These are phyloP conservation scores for Apamea crenata DNA, from an alignment of 2,888 invertebrate species.

Conservation along the genomic window DNA sequence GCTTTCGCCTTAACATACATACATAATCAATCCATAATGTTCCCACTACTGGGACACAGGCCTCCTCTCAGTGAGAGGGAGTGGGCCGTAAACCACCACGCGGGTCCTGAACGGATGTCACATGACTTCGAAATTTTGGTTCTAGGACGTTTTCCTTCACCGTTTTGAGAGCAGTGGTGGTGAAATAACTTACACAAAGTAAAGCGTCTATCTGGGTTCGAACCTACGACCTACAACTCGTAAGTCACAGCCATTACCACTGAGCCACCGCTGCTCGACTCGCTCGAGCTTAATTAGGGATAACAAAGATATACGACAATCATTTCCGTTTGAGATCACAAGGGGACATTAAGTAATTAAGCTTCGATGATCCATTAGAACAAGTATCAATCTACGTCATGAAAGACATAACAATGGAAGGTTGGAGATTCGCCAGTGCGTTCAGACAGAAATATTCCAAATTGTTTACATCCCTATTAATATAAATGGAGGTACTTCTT, in stretches of 20 bases:
- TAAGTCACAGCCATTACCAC: neutral
- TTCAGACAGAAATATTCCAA: constrained; percentile 57
- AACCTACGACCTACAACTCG: neutral
- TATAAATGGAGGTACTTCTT: constrained; percentile 62
- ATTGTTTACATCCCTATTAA: constrained; percentile 63
- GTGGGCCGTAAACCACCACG: neutral
- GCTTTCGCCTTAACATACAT: no score
- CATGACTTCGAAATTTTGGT: no score
- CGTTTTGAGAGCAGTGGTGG: neutral
- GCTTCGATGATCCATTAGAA: constrained; percentile 57
- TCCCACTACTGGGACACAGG: no score
- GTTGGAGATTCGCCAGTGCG: constrained; percentile 69
- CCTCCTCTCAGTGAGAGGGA: neutral
- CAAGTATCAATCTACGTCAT: constrained; percentile 63
- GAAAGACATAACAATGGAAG: constrained; percentile 60
- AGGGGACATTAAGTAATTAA: constrained; percentile 54
- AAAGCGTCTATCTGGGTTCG: neutral
- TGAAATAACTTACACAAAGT: neutral
- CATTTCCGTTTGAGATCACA: constrained; percentile 52
- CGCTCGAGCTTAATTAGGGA: constrained; percentile 24
- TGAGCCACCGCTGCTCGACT: no score
- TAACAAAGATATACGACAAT: constrained; percentile 32
- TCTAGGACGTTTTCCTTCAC: neutral
- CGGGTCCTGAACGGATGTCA: neutral
- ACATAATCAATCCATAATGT: neutral